A percentile compares a stretch with the other conserved stretches of the same genome.
Conservation (phyloP, 2,888 invertebrate species). For the Anaspis maculata region DNA sequence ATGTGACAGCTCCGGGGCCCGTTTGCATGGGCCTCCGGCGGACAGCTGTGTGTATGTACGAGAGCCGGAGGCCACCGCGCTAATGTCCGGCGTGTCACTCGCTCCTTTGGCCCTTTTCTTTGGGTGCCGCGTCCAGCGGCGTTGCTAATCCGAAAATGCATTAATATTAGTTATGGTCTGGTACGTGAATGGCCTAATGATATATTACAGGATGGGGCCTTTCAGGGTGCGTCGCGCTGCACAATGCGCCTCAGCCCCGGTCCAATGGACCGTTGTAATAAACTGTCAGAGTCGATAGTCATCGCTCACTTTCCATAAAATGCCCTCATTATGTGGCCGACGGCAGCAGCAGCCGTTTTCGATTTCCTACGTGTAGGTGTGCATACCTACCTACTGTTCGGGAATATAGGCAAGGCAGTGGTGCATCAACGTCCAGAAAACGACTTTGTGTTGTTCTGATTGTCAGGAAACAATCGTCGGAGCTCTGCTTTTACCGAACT, state of each 20-base stretch:
- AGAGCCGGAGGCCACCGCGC: no score
- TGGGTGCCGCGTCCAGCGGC: constrained; percentile 29
- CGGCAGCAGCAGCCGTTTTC: no score
- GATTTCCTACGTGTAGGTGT: no score
- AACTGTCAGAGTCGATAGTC: constrained; percentile 35
- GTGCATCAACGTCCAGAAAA: no score
- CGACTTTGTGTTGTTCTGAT: no score
- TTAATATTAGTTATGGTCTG: constrained; percentile 41
- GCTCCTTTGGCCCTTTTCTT: constrained; percentile 27
- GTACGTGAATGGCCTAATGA: constrained; percentile 33
- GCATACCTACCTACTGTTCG: no score
- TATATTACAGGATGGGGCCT: constrained; percentile 34
- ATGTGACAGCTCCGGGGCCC: constrained; percentile 27
- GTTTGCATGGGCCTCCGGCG: constrained; percentile 7
- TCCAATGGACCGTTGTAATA: constrained; percentile 36
- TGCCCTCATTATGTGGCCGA: constrained; percentile 12
- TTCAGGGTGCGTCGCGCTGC: constrained; percentile 24
- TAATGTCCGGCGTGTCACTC: constrained; percentile 37
- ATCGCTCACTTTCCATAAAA: constrained; percentile 28
- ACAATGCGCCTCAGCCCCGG: constrained; percentile 27
- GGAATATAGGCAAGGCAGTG: no score
- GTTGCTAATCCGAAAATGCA: constrained; percentile 41
- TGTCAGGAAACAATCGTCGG: no score
- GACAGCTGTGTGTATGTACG: constrained; percentile 25
- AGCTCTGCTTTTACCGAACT: no score